Evolutionary conservation across 2,797 vertebrate species (phyloP).

Genomic region (Onychomys torridus): DNA sequence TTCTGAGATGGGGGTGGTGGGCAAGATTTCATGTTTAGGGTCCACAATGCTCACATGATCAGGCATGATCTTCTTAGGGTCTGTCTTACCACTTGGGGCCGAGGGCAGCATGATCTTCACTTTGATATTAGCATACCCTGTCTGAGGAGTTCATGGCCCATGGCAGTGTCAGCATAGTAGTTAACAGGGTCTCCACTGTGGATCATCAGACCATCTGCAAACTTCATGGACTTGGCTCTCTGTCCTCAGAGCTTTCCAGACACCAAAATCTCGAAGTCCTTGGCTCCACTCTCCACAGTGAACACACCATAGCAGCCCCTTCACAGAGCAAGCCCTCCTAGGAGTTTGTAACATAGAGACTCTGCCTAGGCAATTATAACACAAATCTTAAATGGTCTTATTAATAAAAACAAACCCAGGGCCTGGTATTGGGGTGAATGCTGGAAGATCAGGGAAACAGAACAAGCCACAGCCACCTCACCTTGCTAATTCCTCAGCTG

Average conservation of each 20-base stretch:
- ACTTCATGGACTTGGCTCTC: slow-evolving; percentile 99
- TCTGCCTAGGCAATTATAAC: not conserved
- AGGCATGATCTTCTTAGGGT: slow-evolving; percentile 98
- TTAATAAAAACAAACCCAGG: too few species aligned
- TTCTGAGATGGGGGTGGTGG: slow-evolving; percentile 93
- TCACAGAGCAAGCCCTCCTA: not conserved
- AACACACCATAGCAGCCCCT: slow-evolving; percentile 99
- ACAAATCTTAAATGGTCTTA: too few species aligned
- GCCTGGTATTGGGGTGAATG: too few species aligned
- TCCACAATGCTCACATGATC: slow-evolving; percentile 99
- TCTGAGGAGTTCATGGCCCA: slow-evolving; percentile 96
- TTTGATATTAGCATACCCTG: slow-evolving; percentile 98
- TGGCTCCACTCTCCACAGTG: slow-evolving; percentile 99
- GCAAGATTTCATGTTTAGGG: slow-evolving; percentile 97
- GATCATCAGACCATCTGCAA: slow-evolving; percentile 91
- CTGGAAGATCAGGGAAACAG: too few species aligned
- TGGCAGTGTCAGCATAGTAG: slow-evolving; percentile 98
- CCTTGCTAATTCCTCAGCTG: too few species aligned
- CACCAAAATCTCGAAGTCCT: slow-evolving; percentile 97
- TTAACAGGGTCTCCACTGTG: slow-evolving; percentile 97
- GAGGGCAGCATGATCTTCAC: slow-evolving; percentile 99
- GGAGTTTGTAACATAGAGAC: not conserved
- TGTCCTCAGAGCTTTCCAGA: slow-evolving; percentile 98
- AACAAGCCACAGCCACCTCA: too few species aligned
- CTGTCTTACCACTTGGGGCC: slow-evolving; percentile 98